Percentiles rank a stretch among this genome's conserved stretches.
These are phyloP conservation scores for Montipora sp. DNA, from an alignment of 64 coral and sea anemone species.

Conservation along the genomic window DNA sequence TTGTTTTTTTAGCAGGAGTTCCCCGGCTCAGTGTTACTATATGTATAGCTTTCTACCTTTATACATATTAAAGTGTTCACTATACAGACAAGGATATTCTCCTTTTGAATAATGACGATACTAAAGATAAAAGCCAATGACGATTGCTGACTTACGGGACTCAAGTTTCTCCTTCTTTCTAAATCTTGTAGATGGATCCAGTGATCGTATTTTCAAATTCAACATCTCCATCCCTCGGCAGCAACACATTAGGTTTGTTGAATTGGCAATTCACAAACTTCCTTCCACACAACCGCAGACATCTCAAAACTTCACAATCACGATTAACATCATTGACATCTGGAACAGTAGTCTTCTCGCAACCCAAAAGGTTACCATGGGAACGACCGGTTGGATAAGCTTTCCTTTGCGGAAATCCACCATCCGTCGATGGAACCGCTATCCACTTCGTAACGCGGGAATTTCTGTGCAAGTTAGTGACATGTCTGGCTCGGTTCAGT, in stretches of 20 bases:
- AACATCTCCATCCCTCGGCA: background rate
- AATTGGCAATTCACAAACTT: constrained; percentile 15
- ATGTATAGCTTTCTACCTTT: too few relatives aligned
- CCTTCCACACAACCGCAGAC: background rate
- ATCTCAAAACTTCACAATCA: background rate
- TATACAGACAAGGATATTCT: background rate
- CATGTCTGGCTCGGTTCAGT: background rate
- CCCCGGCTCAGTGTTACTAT: too few relatives aligned
- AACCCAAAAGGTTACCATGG: background rate
- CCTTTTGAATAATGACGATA: too few relatives aligned
- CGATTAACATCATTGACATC: background rate
- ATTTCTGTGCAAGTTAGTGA: background rate
- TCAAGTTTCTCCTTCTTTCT: background rate
- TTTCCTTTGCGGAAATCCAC: background rate
- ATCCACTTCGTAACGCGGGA: background rate
- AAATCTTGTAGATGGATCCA: background rate
- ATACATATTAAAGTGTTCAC: too few relatives aligned
- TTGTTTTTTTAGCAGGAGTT: too few relatives aligned
- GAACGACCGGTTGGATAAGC: constrained; percentile 12
- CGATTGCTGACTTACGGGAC: too few relatives aligned
- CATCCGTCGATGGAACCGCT: background rate
- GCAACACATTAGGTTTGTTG: background rate
- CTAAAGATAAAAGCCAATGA: background rate
- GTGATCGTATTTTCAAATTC: constrained; percentile 20
- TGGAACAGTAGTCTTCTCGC: background rate